A percentile compares a stretch with the other conserved stretches of the same genome.
These are phyloP conservation scores for Sebastes hopkinsi DNA, from an alignment of 2,797 vertebrate species.

Conservation along the genomic window DNA sequence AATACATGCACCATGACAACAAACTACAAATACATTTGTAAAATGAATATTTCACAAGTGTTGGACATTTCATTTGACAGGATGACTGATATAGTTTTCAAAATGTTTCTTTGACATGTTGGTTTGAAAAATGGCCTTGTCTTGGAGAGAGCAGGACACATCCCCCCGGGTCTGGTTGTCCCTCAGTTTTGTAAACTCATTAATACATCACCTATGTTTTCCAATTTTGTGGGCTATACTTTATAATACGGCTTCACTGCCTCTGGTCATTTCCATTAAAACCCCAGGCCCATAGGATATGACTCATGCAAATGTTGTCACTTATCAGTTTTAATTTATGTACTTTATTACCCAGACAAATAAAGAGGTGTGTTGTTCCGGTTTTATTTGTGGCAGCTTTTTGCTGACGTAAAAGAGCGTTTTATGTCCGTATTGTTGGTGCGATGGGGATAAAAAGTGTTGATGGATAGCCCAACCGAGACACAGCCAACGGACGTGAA, in stretches of 20 bases:
- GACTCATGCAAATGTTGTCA: conserved; percentile 91
- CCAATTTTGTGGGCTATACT: conserved; percentile 53
- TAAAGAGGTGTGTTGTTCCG: conserved; percentile 92
- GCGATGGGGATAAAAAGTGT: conserved; percentile 94
- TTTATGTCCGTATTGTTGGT: conserved; percentile 95
- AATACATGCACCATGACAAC: neutral
- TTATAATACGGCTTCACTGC: conserved; percentile 48
- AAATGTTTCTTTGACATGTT: conserved; percentile 47
- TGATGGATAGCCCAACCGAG: conserved; percentile 94
- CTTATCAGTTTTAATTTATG: conserved; percentile 94
- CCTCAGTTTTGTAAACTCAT: conserved; percentile 70
- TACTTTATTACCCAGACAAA: conserved; percentile 94
- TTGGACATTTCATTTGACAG: conserved; percentile 38
- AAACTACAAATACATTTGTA: conserved; percentile 27
- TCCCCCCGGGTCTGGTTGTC: conserved; percentile 55
- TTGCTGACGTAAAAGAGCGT: conserved; percentile 92
- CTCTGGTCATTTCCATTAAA: conserved; percentile 68
- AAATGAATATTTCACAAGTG: conserved; percentile 41
- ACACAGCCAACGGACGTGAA: conserved; percentile 94
- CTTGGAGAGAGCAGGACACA: conserved; percentile 45
- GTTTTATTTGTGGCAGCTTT: conserved; percentile 94
- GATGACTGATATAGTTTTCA: conserved; percentile 54
- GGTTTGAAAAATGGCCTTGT: conserved; percentile 54
- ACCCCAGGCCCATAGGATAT: conserved; percentile 72
- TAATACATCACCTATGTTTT: conserved; percentile 68